Conservation (phyloP, 2,888 invertebrate species). For the Drosophila peninsularis region DNA sequence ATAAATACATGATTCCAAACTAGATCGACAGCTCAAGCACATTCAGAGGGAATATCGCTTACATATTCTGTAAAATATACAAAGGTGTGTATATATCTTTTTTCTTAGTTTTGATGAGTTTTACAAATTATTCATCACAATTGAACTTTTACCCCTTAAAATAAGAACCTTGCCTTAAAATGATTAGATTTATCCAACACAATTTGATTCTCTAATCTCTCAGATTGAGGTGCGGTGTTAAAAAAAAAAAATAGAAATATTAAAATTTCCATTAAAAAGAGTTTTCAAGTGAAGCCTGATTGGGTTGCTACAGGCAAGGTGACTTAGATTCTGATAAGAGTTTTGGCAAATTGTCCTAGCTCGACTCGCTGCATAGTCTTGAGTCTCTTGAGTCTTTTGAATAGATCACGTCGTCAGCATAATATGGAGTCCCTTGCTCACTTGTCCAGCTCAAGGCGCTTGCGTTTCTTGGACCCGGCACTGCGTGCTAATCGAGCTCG, state of each 20-base stretch:
- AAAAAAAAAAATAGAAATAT: not conserved
- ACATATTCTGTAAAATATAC: constrained; percentile 5
- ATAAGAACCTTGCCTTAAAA: not conserved
- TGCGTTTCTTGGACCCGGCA: constrained; percentile 54
- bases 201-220: not conserved
- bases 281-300: not conserved
- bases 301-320: not conserved
- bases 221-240: not conserved
- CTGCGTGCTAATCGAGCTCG: constrained; percentile 53
- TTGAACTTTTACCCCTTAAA: not conserved
- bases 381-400: constrained; percentile 61
- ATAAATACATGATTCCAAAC: constrained; percentile 13
- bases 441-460: constrained; percentile 61
- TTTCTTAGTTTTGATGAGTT: constrained; percentile 1
- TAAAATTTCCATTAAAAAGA: not conserved
- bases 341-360: constrained; percentile 22
- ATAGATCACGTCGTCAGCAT: constrained; percentile 27
- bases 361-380: constrained; percentile 53
- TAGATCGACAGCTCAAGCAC: constrained; percentile 3
- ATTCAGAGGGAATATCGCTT: not conserved
- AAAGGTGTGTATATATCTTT: not conserved
- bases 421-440: constrained; percentile 51
- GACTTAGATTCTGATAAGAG: constrained; percentile 18
- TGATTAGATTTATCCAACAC: not conserved
- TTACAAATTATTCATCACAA: constrained; percentile 4